Evolutionary conservation across 2,113 vertebrate genomes (phyloP).

Genomic region (Platichthys flesus): DNA sequence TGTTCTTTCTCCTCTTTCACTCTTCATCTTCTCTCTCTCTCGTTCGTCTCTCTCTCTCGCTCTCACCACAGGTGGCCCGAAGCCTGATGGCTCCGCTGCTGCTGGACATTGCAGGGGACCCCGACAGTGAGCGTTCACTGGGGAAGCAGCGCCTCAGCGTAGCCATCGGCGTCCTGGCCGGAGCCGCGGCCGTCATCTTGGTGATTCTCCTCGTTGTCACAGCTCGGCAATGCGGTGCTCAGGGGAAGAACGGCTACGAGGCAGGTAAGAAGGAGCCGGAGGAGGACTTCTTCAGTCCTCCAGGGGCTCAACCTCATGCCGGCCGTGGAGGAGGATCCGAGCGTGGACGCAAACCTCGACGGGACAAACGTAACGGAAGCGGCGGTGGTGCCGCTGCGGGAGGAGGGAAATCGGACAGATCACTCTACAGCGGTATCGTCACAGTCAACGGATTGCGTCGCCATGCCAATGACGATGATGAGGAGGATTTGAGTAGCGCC

Average conservation of each 20-base stretch:
- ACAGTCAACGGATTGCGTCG: conserved; percentile 82
- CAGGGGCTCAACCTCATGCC: conserved; percentile 79
- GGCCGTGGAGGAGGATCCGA: conserved; percentile 68
- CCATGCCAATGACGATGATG: conserved; percentile 78
- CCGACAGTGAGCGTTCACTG: conserved; percentile 88
- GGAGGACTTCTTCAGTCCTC: conserved; percentile 95
- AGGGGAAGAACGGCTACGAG: conserved; percentile 92
- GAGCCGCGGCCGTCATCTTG: conserved; percentile 91
- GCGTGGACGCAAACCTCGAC: conserved; percentile 78
- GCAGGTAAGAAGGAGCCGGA: conserved; percentile 95
- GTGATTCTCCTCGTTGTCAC: conserved; percentile 94
- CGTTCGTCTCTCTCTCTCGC: conserved; percentile 4
- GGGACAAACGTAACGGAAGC: conserved; percentile 75
- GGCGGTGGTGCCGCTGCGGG: conserved; percentile 36
- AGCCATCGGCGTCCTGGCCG: conserved; percentile 92
- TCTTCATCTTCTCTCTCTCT: background rate
- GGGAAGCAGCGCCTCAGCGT: conserved; percentile 94
- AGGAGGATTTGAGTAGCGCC: conserved; percentile 87
- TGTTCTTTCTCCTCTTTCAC: conserved; percentile 12
- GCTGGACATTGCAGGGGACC: conserved; percentile 95
- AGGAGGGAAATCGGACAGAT: conserved; percentile 88
- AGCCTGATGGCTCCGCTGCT: conserved; percentile 91
- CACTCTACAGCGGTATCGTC: conserved; percentile 89
- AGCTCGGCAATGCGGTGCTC: conserved; percentile 92
- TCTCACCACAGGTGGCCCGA: conserved; percentile 85